Evolutionary conservation across 2,797 vertebrate genomes (phyloP).

Genomic region (Anisognathus igniventris): DNA sequence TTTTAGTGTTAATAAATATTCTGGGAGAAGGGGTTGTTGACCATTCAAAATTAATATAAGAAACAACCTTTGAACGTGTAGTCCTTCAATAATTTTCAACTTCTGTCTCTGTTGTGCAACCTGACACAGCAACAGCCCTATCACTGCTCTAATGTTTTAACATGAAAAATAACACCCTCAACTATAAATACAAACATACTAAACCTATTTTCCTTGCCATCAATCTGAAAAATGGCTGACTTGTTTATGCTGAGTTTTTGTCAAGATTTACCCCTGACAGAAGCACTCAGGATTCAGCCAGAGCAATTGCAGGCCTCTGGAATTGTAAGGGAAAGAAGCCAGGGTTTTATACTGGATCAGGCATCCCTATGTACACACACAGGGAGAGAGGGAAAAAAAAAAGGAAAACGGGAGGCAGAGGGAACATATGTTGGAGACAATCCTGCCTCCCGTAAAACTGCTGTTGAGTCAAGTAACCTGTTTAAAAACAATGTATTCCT

Average conservation of each 20-base stretch:
- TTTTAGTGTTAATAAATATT: not conserved
- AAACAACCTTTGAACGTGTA: not conserved
- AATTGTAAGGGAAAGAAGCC: not conserved
- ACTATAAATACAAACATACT: not conserved
- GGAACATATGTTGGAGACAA: constrained; percentile 62
- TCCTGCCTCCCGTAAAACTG: constrained; percentile 44
- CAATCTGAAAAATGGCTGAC: not conserved
- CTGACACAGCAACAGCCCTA: not conserved
- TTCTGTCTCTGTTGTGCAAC: not conserved
- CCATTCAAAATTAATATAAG: not conserved
- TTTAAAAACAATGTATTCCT: constrained; percentile 65
- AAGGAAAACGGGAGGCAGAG: not conserved
- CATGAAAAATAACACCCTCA: not conserved
- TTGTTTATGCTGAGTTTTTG: not conserved
- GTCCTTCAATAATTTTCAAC: not conserved
- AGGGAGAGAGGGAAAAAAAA: not conserved
- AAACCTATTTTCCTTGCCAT: not conserved
- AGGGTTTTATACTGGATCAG: not conserved
- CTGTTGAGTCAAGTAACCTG: constrained; percentile 66
- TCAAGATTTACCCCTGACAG: not conserved
- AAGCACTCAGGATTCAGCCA: not conserved
- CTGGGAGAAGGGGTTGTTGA: not conserved
- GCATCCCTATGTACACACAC: accelerated
- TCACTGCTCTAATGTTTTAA: not conserved
- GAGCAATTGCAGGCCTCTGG: not conserved